Conservation (phyloP, 2,888 invertebrate genomes). For the Lasioglossum zephyrum region DNA sequence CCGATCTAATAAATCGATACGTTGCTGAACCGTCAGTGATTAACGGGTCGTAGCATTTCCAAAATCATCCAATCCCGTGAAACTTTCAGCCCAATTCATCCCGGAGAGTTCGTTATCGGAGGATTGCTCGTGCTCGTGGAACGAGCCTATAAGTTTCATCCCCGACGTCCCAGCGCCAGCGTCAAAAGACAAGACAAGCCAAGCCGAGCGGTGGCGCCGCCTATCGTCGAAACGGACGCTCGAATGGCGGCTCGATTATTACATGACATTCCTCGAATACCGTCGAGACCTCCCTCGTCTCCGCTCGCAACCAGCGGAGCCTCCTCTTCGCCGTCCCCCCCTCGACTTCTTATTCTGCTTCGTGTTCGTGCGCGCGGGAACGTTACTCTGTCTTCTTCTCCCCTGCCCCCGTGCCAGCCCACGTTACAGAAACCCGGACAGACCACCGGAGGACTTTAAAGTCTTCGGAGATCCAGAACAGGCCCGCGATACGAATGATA, state of each 20-base stretch:
- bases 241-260: slow-evolving; percentile 81
- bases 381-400: slow-evolving; percentile 32
- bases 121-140: not conserved
- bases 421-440: slow-evolving; percentile 67
- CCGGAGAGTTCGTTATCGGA: slow-evolving; percentile 29
- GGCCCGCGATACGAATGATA: slow-evolving; percentile 73
- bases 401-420: slow-evolving; percentile 28
- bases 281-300: slow-evolving; percentile 77
- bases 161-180: not conserved
- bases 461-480: slow-evolving; percentile 66
- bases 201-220: slow-evolving; percentile 80
- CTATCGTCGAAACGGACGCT: slow-evolving; percentile 76
- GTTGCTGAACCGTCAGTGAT: not conserved
- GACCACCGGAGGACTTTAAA: slow-evolving; percentile 69
- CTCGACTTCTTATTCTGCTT: slow-evolving; percentile 50
- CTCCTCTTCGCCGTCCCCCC: slow-evolving; percentile 44
- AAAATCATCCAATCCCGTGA: slow-evolving; percentile 10
- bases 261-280: slow-evolving; percentile 83
- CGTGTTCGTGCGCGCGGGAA: slow-evolving; percentile 56
- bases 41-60: not conserved
- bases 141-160: slow-evolving; percentile 26
- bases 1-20: not conserved
- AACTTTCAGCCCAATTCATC: slow-evolving; percentile 10
- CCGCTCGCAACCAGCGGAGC: slow-evolving; percentile 57
- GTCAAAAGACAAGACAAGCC: slow-evolving; percentile 38